phyloP scores from a whole-genome alignment of 1,140 invertebrate species.

The Agraylea sexmaculata region DNA sequence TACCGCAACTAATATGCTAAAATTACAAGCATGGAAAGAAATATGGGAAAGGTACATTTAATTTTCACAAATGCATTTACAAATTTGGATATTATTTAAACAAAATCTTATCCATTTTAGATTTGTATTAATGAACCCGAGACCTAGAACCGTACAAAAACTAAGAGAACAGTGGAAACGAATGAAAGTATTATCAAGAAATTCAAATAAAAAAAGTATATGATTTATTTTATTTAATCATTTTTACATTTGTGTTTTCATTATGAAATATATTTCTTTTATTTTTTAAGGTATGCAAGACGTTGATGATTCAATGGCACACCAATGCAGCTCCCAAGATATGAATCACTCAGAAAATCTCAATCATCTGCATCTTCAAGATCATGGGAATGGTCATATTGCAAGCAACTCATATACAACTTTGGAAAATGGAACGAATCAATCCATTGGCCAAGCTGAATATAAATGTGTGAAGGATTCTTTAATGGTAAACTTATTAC shows the following conservation, averaged over 20 bases:
- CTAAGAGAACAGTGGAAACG: constrained; percentile 20
- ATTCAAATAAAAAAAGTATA: constrained; percentile 16
- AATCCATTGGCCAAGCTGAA: constrained; percentile 14
- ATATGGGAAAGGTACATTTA: constrained; percentile 17
- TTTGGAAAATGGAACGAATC: constrained; percentile 10
- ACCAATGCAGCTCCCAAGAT: constrained; percentile 4
- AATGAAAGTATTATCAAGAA: constrained; percentile 18
- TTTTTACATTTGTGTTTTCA: background rate
- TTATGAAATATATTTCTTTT: background rate
- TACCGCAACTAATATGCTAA: constrained; percentile 19
- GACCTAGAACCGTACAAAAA: constrained; percentile 19
- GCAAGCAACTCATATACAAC: constrained; percentile 5
- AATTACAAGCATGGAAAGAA: constrained; percentile 19
- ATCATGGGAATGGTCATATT: no score
- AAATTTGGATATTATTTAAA: background rate
- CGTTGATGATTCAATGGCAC: constrained; percentile 10
- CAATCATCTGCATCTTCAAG: no score
- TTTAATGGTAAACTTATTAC: constrained; percentile 11
- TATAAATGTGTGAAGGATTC: constrained; percentile 17
- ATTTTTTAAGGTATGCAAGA: constrained; percentile 10
- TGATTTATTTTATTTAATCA: background rate
- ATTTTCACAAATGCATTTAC: background rate
- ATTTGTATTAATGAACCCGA: constrained; percentile 17
- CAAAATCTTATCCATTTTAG: constrained; percentile 6
- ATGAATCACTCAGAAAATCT: no score